Conservation (phyloP, 2,888 invertebrate species). For the Phoronis australis region DNA sequence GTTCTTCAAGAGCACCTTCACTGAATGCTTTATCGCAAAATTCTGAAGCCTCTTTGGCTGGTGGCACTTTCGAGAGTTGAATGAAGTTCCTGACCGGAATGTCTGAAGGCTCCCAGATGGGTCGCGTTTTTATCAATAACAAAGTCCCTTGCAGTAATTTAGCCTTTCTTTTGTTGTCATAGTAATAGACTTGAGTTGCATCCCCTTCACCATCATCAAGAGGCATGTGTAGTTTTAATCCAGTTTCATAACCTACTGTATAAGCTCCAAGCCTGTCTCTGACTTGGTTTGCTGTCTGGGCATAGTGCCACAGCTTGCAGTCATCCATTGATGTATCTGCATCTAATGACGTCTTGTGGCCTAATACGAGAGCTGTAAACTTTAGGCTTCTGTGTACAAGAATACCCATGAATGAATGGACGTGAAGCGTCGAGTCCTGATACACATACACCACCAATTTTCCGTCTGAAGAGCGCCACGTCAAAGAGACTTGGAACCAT, state of each 20-base stretch:
- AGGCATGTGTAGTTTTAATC: slow-evolving; percentile 13
- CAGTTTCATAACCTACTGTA: slow-evolving; percentile 6
- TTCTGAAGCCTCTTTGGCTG: neutral
- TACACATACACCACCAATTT: slow-evolving; percentile 6
- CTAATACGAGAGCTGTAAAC: neutral
- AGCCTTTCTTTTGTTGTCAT: slow-evolving; percentile 4
- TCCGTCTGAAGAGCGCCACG: slow-evolving; percentile 10
- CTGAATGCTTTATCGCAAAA: slow-evolving; percentile 1
- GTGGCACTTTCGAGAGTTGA: no score
- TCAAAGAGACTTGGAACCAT: slow-evolving; percentile 13
- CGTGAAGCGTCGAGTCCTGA: neutral
- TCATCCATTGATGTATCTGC: slow-evolving; percentile 19
- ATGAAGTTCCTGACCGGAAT: neutral
- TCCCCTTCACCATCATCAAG: slow-evolving; percentile 26
- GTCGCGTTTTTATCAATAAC: neutral
- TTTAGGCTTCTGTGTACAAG: neutral
- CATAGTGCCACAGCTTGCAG: slow-evolving; percentile 19
- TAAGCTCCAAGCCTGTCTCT: slow-evolving; percentile 16
- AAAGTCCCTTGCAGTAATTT: neutral
- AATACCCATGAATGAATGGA: neutral
- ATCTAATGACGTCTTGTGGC: neutral
- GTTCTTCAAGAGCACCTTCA: neutral
- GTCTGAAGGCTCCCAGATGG: neutral
- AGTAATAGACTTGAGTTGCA: slow-evolving; percentile 9
- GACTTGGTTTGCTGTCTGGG: slow-evolving; percentile 14